Evolutionary conservation across 2,797 vertebrate species (phyloP).

Genomic region (Antennarius maculatus): DNA sequence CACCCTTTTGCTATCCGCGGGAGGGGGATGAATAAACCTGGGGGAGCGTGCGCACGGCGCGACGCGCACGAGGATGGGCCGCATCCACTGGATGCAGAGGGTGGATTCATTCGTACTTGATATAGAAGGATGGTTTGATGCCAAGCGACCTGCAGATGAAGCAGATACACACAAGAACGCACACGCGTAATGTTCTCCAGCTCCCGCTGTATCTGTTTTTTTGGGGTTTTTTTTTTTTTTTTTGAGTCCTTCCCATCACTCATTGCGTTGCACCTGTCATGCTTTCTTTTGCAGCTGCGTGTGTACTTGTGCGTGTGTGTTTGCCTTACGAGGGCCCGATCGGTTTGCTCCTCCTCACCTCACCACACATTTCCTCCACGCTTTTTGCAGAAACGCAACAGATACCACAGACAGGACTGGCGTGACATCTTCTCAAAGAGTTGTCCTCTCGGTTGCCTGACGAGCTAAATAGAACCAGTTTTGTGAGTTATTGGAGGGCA

Average conservation of each 20-base stretch:
- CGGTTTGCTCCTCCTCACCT: slow-evolving; percentile 29
- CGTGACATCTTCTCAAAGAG: slow-evolving; percentile 29
- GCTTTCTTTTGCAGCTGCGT: slow-evolving; percentile 14
- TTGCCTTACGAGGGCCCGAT: background rate
- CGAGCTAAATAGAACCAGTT: slow-evolving; percentile 50
- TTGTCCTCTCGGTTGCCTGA: slow-evolving; percentile 22
- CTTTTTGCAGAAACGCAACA: slow-evolving; percentile 35
- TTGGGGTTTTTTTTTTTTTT: no score
- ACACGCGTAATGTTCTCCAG: slow-evolving; percentile 13
- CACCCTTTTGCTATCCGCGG: slow-evolving; percentile 62
- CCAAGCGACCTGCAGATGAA: background rate
- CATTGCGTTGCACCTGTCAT: slow-evolving; percentile 55
- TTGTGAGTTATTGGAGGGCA: slow-evolving; percentile 35
- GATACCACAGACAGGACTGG: no score
- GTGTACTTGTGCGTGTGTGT: background rate
- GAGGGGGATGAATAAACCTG: slow-evolving; percentile 72
- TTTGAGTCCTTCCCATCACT: slow-evolving; percentile 50
- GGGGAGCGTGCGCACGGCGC: slow-evolving; percentile 42
- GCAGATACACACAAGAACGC: background rate
- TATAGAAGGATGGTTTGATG: slow-evolving; percentile 5
- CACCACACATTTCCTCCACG: slow-evolving; percentile 19
- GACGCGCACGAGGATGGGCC: slow-evolving; percentile 21
- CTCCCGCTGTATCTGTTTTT: slow-evolving; percentile 3
- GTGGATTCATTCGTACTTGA: background rate
- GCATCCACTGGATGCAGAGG: slow-evolving; percentile 12